phyloP scores from a whole-genome alignment of 2,888 invertebrate species.

The Eucera pruinosa region DNA sequence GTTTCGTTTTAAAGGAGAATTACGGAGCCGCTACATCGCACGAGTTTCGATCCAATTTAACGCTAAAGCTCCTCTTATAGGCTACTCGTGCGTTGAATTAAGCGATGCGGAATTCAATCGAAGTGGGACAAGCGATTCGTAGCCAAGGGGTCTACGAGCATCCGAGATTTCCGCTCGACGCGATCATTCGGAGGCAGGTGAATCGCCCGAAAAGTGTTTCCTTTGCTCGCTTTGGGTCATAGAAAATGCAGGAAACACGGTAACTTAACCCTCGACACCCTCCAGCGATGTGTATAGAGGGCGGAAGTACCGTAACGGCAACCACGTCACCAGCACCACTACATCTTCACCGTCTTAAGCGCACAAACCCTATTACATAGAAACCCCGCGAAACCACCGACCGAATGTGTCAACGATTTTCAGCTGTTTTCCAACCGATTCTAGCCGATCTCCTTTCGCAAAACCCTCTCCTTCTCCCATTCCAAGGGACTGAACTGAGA shows the following conservation, averaged over 20 bases:
- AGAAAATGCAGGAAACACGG: constrained; percentile 47
- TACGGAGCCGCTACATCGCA: constrained; percentile 1
- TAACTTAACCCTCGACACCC: constrained; percentile 67
- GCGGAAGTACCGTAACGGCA: constrained; percentile 73
- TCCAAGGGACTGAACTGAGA: background rate
- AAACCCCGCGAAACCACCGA: constrained; percentile 37
- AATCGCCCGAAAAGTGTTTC: constrained; percentile 13
- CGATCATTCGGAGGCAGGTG: background rate
- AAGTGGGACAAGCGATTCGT: too few species aligned
- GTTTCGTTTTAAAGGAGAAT: constrained; percentile 30
- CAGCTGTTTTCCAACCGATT: background rate
- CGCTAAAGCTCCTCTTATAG: constrained; percentile 9
- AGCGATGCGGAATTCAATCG: constrained; percentile 15
- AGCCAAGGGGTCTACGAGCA: too few species aligned
- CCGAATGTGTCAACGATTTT: background rate
- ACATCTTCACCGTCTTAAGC: constrained; percentile 48
- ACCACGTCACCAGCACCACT: constrained; percentile 67
- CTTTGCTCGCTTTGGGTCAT: background rate
- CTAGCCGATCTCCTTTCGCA: background rate
- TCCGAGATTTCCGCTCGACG: constrained; percentile 17
- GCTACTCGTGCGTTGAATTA: constrained; percentile 7
- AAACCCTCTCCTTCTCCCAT: too few species aligned
- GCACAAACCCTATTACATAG: constrained; percentile 36
- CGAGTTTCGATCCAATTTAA: constrained; percentile 33
- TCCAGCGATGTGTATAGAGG: constrained; percentile 67